A percentile compares a stretch with the other conserved stretches of the same genome.
Evolutionary conservation across 2,888 invertebrate species (phyloP).

Genomic region (Drosophila mulleri): DNA sequence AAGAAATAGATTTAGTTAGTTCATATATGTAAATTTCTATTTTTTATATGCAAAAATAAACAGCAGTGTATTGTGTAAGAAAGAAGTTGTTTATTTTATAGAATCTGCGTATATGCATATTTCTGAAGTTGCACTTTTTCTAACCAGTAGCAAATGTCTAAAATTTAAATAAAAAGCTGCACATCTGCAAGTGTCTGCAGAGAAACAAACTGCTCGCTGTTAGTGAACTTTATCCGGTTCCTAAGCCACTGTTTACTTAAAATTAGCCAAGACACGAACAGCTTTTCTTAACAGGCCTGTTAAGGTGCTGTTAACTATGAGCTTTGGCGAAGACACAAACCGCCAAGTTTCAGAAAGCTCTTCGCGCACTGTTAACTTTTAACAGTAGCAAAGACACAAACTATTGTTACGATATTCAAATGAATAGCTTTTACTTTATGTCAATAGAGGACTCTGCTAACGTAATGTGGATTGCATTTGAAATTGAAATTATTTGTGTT

Average conservation of each 20-base stretch:
- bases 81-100: not conserved
- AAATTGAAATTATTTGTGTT: no score
- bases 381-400: not conserved
- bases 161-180: not conserved
- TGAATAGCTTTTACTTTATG: not conserved
- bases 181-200: not conserved
- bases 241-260: not conserved
- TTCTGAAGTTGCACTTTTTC: no score
- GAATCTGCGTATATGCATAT: no score
- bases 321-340: not conserved
- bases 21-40: not conserved
- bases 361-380: not conserved
- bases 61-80: not conserved
- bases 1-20: slow-evolving; percentile 77
- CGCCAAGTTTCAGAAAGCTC: not conserved
- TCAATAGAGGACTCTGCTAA: slow-evolving; percentile 6
- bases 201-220: not conserved
- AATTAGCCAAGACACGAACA: not conserved
- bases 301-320: not conserved
- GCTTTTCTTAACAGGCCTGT: not conserved
- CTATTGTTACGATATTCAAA: slow-evolving; percentile 28
- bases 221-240: not conserved
- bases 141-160: no score
- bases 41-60: not conserved
- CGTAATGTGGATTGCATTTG: no score